Conservation (phyloP, 2,888 invertebrate species). For the Cantharis lateralis region DNA sequence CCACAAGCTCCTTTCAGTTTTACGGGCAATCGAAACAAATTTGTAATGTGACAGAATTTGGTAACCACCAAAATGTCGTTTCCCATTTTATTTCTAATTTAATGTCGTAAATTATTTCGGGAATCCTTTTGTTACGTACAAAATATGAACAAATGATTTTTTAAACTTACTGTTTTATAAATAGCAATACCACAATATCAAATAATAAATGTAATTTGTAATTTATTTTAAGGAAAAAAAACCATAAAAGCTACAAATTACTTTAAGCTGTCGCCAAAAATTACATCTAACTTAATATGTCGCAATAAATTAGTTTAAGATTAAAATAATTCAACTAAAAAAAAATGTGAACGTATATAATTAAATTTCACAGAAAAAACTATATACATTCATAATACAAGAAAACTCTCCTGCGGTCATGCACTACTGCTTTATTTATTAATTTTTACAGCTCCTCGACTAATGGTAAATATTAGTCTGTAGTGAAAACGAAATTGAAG, state of each 20-base stretch:
- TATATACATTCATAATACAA: too few species aligned
- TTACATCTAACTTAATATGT: background rate
- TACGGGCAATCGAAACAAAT: constrained; percentile 50
- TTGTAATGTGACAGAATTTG: constrained; percentile 44
- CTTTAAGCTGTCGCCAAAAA: background rate
- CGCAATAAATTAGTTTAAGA: background rate
- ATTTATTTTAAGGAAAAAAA: background rate
- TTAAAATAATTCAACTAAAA: background rate
- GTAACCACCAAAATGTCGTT: constrained; percentile 42
- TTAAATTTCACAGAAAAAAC: too few species aligned
- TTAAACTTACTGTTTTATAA: background rate
- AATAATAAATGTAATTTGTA: background rate
- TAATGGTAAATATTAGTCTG: too few species aligned
- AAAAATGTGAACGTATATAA: background rate
- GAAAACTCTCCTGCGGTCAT: too few species aligned
- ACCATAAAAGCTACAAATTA: background rate
- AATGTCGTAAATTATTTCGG: constrained; percentile 5
- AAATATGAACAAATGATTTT: background rate
- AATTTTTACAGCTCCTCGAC: too few species aligned
- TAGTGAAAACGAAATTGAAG: too few species aligned
- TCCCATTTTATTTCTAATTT: constrained; percentile 38
- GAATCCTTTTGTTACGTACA: background rate
- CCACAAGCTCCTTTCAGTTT: constrained; percentile 49
- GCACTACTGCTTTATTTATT: too few species aligned
- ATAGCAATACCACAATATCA: background rate